These are phyloP conservation scores for Drosophila gaucha DNA, from an alignment of 2,888 invertebrate species.

Conservation along the genomic window DNA sequence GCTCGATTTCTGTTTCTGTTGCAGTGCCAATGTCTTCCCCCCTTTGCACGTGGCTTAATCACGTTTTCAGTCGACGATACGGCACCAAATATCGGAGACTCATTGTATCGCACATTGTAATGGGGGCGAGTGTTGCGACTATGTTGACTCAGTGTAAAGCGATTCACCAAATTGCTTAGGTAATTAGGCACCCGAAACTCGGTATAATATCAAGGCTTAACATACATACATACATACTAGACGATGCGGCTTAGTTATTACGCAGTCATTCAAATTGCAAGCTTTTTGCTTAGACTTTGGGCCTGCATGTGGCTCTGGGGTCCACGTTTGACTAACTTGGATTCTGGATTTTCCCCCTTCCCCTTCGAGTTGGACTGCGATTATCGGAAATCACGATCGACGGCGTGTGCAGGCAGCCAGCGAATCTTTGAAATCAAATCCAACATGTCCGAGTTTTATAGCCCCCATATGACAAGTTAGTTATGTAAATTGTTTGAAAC, in stretches of 20 bases:
- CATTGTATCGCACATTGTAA: constrained; percentile 6
- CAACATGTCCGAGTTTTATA: background rate
- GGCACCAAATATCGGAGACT: background rate
- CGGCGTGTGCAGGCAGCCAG: constrained; percentile 19
- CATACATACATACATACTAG: no score
- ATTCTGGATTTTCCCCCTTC: constrained; percentile 2
- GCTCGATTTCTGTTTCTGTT: no score
- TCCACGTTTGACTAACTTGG: constrained; percentile 25
- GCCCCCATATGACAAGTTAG: background rate
- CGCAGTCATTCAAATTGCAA: background rate
- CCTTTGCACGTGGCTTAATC: constrained; percentile 50
- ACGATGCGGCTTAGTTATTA: constrained; percentile 10
- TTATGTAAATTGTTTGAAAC: background rate
- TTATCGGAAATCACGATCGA: constrained; percentile 40
- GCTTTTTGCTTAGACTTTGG: background rate
- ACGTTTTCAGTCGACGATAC: constrained; percentile 31
- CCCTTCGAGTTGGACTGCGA: constrained; percentile 10
- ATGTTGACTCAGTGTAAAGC: constrained; percentile 22
- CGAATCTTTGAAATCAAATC: constrained; percentile 24
- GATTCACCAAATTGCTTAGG: background rate
- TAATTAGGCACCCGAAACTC: constrained; percentile 5
- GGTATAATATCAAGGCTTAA: no score
- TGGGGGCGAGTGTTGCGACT: constrained; percentile 11
- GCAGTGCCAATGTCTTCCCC: no score
- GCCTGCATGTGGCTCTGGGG: background rate